These are phyloP conservation scores for Diploptera punctata DNA, from an alignment of 2,888 invertebrate genomes.

Conservation along the genomic window DNA sequence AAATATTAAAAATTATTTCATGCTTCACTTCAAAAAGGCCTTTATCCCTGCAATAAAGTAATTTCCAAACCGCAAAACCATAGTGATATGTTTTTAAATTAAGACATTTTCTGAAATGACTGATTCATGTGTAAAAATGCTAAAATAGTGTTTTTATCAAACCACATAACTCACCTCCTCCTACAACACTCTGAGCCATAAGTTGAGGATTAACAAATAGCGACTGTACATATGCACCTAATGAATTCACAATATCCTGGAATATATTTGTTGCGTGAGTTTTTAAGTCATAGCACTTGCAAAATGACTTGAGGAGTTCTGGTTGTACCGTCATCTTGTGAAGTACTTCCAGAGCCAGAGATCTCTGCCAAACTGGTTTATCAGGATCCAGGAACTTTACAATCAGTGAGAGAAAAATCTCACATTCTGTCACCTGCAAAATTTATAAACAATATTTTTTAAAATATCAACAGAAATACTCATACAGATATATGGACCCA, in stretches of 20 bases:
- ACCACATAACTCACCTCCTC: slow-evolving; percentile 41
- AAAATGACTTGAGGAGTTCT: slow-evolving; percentile 86
- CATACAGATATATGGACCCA: too few species aligned
- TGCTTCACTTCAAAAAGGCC: too few species aligned
- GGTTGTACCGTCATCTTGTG: slow-evolving; percentile 94
- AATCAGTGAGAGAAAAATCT: slow-evolving; percentile 95
- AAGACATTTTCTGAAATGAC: too few species aligned
- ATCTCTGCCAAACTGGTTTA: slow-evolving; percentile 96
- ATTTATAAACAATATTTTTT: slow-evolving; percentile 34
- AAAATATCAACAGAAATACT: too few species aligned
- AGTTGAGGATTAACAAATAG: slow-evolving; percentile 79
- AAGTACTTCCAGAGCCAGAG: slow-evolving; percentile 92
- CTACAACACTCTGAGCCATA: slow-evolving; percentile 57
- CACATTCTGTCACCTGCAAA: slow-evolving; percentile 91
- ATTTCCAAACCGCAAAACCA: too few species aligned
- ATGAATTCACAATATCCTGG: slow-evolving; percentile 92
- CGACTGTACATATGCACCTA: slow-evolving; percentile 94
- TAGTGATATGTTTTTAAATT: too few species aligned
- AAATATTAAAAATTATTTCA: too few species aligned
- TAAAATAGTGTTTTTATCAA: too few species aligned
- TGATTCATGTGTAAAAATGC: too few species aligned
- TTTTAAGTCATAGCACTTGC: slow-evolving; percentile 94
- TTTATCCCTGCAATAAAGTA: too few species aligned
- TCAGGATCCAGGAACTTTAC: slow-evolving; percentile 98
- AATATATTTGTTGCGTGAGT: slow-evolving; percentile 92